phyloP scores from a whole-genome alignment of 1,140 invertebrate species.

The Armadillidium nasatum region DNA sequence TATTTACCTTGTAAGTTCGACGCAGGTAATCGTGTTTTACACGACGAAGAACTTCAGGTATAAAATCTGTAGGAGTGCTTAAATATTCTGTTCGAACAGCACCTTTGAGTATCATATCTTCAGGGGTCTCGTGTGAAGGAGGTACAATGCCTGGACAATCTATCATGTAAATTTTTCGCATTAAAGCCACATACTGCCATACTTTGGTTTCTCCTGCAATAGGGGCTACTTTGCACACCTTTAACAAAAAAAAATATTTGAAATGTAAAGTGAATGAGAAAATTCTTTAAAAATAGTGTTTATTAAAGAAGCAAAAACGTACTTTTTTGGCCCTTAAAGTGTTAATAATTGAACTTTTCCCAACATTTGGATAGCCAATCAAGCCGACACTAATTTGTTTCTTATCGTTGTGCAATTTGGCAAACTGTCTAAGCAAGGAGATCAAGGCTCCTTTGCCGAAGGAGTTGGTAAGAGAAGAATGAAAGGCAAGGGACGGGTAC shows the following conservation, averaged over 20 bases:
- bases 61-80: slow-evolving; percentile 90
- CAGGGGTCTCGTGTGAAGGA: slow-evolving; percentile 74
- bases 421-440: slow-evolving; percentile 91
- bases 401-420: slow-evolving; percentile 89
- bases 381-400: slow-evolving; percentile 99
- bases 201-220: slow-evolving; percentile 99
- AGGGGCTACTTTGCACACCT: slow-evolving; percentile 88
- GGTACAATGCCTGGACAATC: slow-evolving; percentile 99
- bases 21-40: slow-evolving; percentile 83
- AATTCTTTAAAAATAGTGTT: not conserved
- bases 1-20: slow-evolving; percentile 92
- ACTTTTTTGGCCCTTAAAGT: slow-evolving; percentile 58
- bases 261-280: slow-evolving; percentile 2
- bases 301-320: not conserved
- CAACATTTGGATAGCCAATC: slow-evolving; percentile 98
- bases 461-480: slow-evolving; percentile 94
- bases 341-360: slow-evolving; percentile 98
- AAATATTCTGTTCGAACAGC: slow-evolving; percentile 93
- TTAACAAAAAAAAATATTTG: not conserved
- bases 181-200: slow-evolving; percentile 99
- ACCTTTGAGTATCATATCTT: slow-evolving; percentile 79
- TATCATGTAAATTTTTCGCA: slow-evolving; percentile 94
- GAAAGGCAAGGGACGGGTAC: slow-evolving; percentile 96
- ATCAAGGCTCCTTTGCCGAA: slow-evolving; percentile 98
- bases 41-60: slow-evolving; percentile 75